Evolutionary conservation across 2,888 invertebrate genomes (phyloP).

Genomic region (Zhuqinia jingwanae): DNA sequence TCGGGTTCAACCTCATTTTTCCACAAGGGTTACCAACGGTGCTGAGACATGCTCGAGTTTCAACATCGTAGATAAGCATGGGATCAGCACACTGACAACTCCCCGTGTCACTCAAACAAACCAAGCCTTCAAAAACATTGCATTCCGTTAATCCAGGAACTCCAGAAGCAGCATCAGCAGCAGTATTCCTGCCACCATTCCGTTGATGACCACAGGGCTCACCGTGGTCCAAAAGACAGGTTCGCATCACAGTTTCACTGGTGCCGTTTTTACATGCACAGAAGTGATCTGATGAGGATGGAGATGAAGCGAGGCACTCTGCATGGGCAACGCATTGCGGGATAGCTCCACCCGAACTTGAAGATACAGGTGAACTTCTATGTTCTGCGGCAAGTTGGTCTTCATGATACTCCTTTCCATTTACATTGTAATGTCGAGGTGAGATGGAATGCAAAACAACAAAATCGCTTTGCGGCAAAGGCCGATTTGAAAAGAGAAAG

Average conservation of each 20-base stretch:
- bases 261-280: constrained; percentile 69
- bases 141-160: constrained; percentile 3
- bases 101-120: constrained; percentile 62
- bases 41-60: constrained; percentile 52
- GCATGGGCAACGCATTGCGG: constrained; percentile 58
- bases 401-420: background rate
- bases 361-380: background rate
- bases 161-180: background rate
- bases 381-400: constrained; percentile 22
- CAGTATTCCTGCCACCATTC: background rate
- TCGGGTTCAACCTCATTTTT: constrained; percentile 58
- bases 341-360: background rate
- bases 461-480: background rate
- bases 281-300: constrained; percentile 20
- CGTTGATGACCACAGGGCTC: constrained; percentile 59
- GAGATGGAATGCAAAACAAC: constrained; percentile 23
- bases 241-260: constrained; percentile 60
- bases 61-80: constrained; percentile 59
- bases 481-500: background rate
- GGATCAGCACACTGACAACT: constrained; percentile 72
- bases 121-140: constrained; percentile 69
- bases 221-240: constrained; percentile 70
- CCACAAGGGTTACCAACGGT: constrained; percentile 66
- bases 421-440: background rate
- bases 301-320: constrained; percentile 47